Conservation (phyloP, 2,113 vertebrate genomes). For the Scartelaos histophorus region DNA sequence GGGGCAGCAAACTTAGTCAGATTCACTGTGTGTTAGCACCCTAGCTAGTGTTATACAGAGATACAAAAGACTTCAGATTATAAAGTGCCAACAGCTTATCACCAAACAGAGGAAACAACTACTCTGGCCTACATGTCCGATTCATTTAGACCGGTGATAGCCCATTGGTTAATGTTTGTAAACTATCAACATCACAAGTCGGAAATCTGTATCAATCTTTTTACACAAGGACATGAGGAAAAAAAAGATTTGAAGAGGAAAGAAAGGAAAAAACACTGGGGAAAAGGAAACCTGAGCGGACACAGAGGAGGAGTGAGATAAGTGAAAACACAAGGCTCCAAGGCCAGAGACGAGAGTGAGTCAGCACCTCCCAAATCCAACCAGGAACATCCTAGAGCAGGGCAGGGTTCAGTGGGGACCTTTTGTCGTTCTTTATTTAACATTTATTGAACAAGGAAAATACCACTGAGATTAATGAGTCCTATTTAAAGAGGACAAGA, state of each 20-base stretch:
- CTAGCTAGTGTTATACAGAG: conserved; percentile 23
- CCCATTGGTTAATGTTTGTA: conserved; percentile 32
- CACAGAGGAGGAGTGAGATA: conserved; percentile 43
- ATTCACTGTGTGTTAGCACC: conserved; percentile 31
- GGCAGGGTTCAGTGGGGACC: neutral
- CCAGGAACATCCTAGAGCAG: conserved; percentile 2
- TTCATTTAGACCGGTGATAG: conserved; percentile 33
- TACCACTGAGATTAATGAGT: neutral
- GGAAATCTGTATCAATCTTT: conserved; percentile 28
- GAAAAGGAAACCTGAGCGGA: conserved; percentile 37
- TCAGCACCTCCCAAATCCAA: conserved; percentile 45
- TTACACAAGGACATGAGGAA: conserved; percentile 28
- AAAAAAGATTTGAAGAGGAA: conserved; percentile 27
- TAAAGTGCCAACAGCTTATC: conserved; percentile 37
- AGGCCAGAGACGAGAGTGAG: conserved; percentile 50
- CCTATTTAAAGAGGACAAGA: neutral
- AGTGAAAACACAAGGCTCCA: conserved; percentile 30
- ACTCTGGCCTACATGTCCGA: conserved; percentile 28
- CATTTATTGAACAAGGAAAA: neutral
- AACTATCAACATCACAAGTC: conserved; percentile 18
- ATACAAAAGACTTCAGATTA: conserved; percentile 35
- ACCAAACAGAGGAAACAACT: conserved; percentile 46
- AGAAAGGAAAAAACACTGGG: conserved; percentile 25
- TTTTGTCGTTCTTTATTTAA: conserved; percentile 1
- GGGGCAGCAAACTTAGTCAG: conserved; percentile 52